Evolutionary conservation across 2,888 invertebrate species (phyloP), one percentile per base, ranked within the genome.

Genomic region (Branchellion lobata): DNA sequence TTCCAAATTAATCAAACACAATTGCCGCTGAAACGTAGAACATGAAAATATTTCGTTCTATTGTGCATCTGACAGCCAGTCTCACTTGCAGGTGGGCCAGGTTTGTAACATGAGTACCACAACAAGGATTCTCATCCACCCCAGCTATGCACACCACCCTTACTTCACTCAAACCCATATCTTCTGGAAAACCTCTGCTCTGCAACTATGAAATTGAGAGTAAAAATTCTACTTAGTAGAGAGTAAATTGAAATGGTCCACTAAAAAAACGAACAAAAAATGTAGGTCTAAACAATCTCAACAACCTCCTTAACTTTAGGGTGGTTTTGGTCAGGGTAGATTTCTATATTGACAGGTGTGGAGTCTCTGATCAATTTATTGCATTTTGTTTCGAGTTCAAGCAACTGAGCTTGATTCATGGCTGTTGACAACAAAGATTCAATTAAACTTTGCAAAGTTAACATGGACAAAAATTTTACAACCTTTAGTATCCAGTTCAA

Each of bases 61-160:
- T 11, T 68, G 14, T 68, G 14, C 8, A 14, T 21, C 2, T 1
- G 21, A 27, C n/a, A n/a, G 3, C 24, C 27, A 69, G n/a, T n/a
- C n/a, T n/a, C n/a, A 89, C 85, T 89, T 89, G 84, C 57, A 90
- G 84, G 82, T 90, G 89, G 47, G 91, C 90, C 40, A 94, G 88
- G 86, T 92, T 93, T 2, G 90, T 89, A 0, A 94, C 93, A 85
- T 94, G 94, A 0, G 94, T 94, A 0, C 94, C 94, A 87, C 94
- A 94, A 85, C 94, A 95, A 91, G 94, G 91, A 84, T 93, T 93
- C 81, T 91, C 90, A 83, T 94, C 94, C 71, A 94, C 87, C 29
- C 91, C 91, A 51, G 92, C 91, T 80, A 94, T 94, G 77, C 91
- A 90, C 51, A 95, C 91, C 1, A 94, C 91, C 77, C 94, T 89